Percentiles rank a stretch among this genome's conserved stretches.
Evolutionary conservation across 1,140 invertebrate genomes (phyloP).

Genomic region (Mya arenaria): DNA sequence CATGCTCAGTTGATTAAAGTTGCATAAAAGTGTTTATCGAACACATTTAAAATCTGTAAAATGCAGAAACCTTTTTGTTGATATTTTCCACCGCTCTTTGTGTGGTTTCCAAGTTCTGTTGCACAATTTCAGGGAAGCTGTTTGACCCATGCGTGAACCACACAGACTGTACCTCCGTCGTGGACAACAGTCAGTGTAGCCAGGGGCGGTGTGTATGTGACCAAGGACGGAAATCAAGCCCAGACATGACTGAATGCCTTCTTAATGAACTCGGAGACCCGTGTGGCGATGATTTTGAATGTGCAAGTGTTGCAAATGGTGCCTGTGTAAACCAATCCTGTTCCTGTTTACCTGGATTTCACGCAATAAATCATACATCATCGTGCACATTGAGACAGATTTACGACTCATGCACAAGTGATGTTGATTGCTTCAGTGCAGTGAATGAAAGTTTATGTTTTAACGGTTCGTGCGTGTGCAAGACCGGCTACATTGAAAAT

Average conservation of each 20-base stretch:
- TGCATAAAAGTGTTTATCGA: no score
- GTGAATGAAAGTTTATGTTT: conserved; percentile 55
- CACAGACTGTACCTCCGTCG: conserved; percentile 17
- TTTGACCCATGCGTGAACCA: neutral
- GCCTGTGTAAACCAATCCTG: conserved; percentile 54
- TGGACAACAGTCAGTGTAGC: conserved; percentile 15
- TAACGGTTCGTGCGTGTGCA: conserved; percentile 46
- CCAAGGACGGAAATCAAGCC: neutral
- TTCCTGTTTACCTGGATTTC: conserved; percentile 55
- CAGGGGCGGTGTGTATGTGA: conserved; percentile 5
- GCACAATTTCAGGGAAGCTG: conserved; percentile 34
- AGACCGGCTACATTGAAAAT: conserved; percentile 33
- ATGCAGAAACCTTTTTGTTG: no score
- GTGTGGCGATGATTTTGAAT: conserved; percentile 53
- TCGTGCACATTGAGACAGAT: conserved; percentile 51
- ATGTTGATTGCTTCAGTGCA: conserved; percentile 57
- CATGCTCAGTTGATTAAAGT: no score
- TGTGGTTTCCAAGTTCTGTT: no score
- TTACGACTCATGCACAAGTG: conserved; percentile 47
- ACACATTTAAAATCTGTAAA: no score
- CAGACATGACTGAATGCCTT: conserved; percentile 21
- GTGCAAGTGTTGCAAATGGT: conserved; percentile 53
- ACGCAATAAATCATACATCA: conserved; percentile 15
- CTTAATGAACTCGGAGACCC: conserved; percentile 21
- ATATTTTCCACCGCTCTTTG: no score